A percentile compares a stretch with the other conserved stretches of the same genome.
Evolutionary conservation across 2,113 vertebrate genomes (phyloP).

Genomic region (Symphodus melops): DNA sequence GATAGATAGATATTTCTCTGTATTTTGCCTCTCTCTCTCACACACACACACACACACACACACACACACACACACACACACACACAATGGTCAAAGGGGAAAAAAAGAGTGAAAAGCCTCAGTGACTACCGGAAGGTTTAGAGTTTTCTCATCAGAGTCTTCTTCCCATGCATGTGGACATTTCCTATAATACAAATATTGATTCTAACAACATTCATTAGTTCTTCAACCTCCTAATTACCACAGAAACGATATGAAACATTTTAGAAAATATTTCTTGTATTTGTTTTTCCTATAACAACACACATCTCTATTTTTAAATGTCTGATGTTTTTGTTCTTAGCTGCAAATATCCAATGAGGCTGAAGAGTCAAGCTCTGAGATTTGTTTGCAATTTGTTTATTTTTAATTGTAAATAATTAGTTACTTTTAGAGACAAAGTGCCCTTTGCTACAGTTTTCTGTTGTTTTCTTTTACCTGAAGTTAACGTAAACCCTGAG

Average conservation of each 20-base stretch:
- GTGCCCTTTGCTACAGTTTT: too few relatives aligned
- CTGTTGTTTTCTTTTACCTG: too few relatives aligned
- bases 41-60: background rate
- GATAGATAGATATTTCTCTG: slow-evolving; percentile 14
- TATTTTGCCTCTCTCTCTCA: background rate
- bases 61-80: background rate
- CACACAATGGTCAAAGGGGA: too few relatives aligned
- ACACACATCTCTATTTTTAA: too few relatives aligned
- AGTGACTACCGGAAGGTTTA: background rate
- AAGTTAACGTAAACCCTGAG: too few relatives aligned
- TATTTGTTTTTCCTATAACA: too few relatives aligned
- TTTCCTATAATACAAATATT: background rate
- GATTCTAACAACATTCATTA: background rate
- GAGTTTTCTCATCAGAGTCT: background rate
- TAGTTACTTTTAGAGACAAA: too few relatives aligned
- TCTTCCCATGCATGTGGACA: background rate
- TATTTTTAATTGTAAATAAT: too few relatives aligned
- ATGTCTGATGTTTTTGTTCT: too few relatives aligned
- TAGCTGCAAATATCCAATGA: too few relatives aligned
- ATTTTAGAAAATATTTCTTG: background rate
- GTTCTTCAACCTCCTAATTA: background rate
- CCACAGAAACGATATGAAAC: background rate
- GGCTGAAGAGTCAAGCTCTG: too few relatives aligned
- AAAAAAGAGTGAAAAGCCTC: background rate
- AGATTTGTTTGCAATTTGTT: too few relatives aligned